Base-by-base conservation (phyloP, 2,888 invertebrate species). In the Cylloceria caligata region DNA sequence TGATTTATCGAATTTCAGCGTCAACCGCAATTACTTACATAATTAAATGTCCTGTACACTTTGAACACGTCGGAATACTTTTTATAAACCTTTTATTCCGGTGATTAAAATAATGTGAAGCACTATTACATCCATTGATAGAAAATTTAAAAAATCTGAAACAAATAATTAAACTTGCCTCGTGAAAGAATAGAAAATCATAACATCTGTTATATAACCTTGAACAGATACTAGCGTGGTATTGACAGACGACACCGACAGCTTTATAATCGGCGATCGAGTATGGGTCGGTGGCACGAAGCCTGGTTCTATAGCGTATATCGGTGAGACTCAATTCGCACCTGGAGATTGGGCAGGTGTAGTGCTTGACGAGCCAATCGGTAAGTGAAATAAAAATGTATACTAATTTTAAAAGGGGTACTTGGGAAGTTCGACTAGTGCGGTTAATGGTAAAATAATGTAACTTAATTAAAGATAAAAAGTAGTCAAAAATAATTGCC, bases 291-390 rank as follows among this genome's bases (percentile, higher is more conserved):
- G 97, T 88, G 98, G 98, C 75, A 95, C 96, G 71, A 98, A 99
- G 92, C 96, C 98, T 1, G 99, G 99, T 42, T 96, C 96, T 90
- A 97, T 99, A 87, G 97, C 98, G 49, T 99, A 97, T 93, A 96
- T 98, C 76, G 98, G 99, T 36, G 98, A 98, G 91, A 98, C 99
- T 69, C 97, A 98, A 93, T 99, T 99, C 94, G 99, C 99, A 16
- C 98, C 98, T 21, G 99, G 99, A 81, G 98, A 99, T 86, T 99
- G 99, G 99, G 99, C 98, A 65, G 99, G 99, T 67, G 96, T 99
- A 81, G 99, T 98, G 82, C 95, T 99, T 86, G 99, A 99, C 93
- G 98, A 98, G 87, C 96, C 98, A 49, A 96, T 97, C 89, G 99
- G 99, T 97, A 94, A 94, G 94, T 86, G 2, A 47, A 19, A 16